Evolutionary conservation across 2,888 invertebrate species (phyloP), one percentile per base, ranked within the genome.

Genomic region (Drosophila stalkeri): DNA sequence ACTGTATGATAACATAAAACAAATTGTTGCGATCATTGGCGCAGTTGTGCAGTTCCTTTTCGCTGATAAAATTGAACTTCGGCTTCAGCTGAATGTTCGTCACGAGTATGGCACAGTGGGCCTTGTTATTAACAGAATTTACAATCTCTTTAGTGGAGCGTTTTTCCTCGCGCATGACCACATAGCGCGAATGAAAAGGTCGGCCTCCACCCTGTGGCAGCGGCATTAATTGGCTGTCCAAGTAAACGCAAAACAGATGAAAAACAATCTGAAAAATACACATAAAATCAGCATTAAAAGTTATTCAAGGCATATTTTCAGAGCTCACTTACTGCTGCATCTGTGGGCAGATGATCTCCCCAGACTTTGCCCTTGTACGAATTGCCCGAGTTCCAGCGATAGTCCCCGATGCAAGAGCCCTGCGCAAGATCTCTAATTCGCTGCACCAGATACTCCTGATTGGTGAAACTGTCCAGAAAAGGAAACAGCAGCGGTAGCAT

Each of bases 351-450:
- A 86, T 96, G 95, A 71, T 96, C 96, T 82, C 96, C 96, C 98
- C 98, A 98, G 55, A 95, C 95, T 86, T 96, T 95, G 18, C 95
- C 95, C 86, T 95, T 95, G 86, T 95, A 95, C 35, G 93, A 93
- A 47, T 96, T 96, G 52, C 98, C 98, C 66, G 96, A 95, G 93
- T 96, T 96, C 98, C 98, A 98, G 77, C 96, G 95, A 93, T 96
- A 99, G 85, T 96, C 96, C 89, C 97, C 96, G 94, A 98, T 96
- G 90, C 97, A 97, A 12, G 98, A 97, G 72, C 97, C 98, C 90
- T 94, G 95, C 0, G 96, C 95, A 74, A 98, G 94, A 86, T 97
- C 96, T 90, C 94, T 94, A 41, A 98, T 96, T 81, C 98, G 94
- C 74, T 95, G 95, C 55, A 97, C 96, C 18, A 97, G 93, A 94